Base-by-base conservation (phyloP, 1,140 invertebrate species). In the Drosophila pectinifera region DNA sequence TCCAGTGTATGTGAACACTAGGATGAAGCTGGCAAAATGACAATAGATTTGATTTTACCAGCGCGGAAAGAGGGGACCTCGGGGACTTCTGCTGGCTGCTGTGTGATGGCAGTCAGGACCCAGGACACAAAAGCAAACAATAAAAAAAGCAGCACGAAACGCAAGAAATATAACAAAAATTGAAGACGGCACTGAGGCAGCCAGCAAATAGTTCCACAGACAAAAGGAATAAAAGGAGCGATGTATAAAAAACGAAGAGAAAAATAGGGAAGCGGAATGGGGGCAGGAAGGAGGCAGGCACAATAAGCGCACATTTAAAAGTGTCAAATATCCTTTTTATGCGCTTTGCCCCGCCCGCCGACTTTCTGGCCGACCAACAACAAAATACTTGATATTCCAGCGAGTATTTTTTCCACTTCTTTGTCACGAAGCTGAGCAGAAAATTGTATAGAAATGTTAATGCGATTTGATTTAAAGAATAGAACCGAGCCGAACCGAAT, bases 381-480 rank as follows among this genome's bases (percentile, higher is more conserved):
- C 63, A 62, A 70, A 88, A 88, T 85, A 89, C 84, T 88, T 88
- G 83, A 89, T 88, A 88, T 78, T 89, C 82, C 56, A 41, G 38
- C 34, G 68, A 62, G 55, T 49, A 39, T 73, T 72, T 51, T 69
- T 73, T 42, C 54, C 67, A 73, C 49, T 42, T 63, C 58, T 73
- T 79, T 89, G 80, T 89, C 85, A 89, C 77, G 80, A 89, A 72
- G 86, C 77, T 69, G 73, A 80, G 73, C 84, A 84, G 77, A 80
- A 83, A 89, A 89, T 89, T 90, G 84, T 89, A 90, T 90, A 84
- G 84, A 89, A 89, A 89, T 89, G 84, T 89, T 89, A 89, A 89
- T 89, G 84, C 84, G 84, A 90, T 88, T 88, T 88, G 84, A 88
- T 89, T 88, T 84, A 89, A 89, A 89, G 84, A 84, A 88, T 88